phyloP scores from a whole-genome alignment of 2,797 vertebrate species.

The Chaenodraco wilsoni region DNA sequence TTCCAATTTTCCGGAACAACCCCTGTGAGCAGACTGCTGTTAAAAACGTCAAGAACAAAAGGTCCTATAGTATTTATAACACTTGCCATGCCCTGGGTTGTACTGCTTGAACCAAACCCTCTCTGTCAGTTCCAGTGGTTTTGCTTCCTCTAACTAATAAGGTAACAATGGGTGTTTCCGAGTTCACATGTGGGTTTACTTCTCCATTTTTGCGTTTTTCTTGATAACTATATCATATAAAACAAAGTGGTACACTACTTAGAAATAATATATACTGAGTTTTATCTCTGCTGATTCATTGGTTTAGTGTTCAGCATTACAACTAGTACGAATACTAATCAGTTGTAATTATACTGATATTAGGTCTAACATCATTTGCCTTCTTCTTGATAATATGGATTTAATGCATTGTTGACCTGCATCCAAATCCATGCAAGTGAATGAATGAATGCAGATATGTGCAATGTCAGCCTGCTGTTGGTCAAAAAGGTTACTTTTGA shows the following conservation, averaged over 20 bases:
- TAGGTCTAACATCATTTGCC: neutral
- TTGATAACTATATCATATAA: neutral
- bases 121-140: conserved; percentile 17
- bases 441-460: neutral
- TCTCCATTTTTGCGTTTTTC: neutral
- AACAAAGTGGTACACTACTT: neutral
- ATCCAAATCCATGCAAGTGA: neutral
- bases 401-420: neutral
- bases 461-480: neutral
- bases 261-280: neutral
- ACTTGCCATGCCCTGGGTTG: neutral
- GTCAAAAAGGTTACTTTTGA: too few relatives aligned
- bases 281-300: neutral
- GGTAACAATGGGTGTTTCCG: conserved; percentile 12
- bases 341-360: neutral
- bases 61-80: too few relatives aligned
- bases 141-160: conserved; percentile 26
- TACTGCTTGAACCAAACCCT: neutral
- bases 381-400: neutral
- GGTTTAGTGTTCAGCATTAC: neutral
- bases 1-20: too few relatives aligned
- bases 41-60: too few relatives aligned
- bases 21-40: too few relatives aligned
- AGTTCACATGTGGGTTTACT: conserved; percentile 18
- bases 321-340: neutral